Base-by-base conservation (phyloP, 1,140 invertebrate species). In the Platorchestia sp. region DNA sequence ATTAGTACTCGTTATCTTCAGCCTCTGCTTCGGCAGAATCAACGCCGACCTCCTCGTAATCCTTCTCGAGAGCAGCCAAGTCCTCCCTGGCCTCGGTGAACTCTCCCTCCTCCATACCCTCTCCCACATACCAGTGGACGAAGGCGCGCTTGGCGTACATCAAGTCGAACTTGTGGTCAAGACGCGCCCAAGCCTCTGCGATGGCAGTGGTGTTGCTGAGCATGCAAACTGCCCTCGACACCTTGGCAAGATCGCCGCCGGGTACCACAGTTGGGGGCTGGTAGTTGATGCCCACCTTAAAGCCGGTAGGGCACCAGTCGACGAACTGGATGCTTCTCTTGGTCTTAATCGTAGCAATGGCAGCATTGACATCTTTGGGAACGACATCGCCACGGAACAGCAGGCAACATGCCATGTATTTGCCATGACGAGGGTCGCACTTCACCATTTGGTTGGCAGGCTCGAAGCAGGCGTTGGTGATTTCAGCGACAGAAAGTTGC, bases 361-460 rank as follows among this genome's bases (percentile, higher is more conserved):
- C 98, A 27, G 98, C 98, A 97, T 99, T 99, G 5, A 99, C 98
- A 97, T 99, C 98, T 97, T 99, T 99, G 0, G 98, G 98, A 47
- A 98, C 98, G 40, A 98, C 98, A 97, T 98, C 98, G 16, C 98
- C 98, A 96, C 98, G 97, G 97, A 98, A 99, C 96, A 99, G 97
- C 98, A 99, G 98, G 97, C 98, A 99, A 96, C 98, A 99, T 45
- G 98, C 98, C 98, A 99, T 98, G 95, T 97, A 97, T 96, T 97
- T 97, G 22, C 97, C 97, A 95, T 97, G 97, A 86, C 97, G 96
- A 6, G 97, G 97, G 96, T 97, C 97, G 95, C 97, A 97, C 96
- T 98, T 98, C 0, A 98, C 98, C 98, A 99, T 98, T 97, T 97
- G n/a, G n/a, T n/a, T n/a, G n/a, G n/a, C n/a, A n/a, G n/a, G n/a